Evolutionary conservation across 37 sponge, comb jelly and placozoan species (phyloP).

Genomic region (Oscarella lobularis): DNA sequence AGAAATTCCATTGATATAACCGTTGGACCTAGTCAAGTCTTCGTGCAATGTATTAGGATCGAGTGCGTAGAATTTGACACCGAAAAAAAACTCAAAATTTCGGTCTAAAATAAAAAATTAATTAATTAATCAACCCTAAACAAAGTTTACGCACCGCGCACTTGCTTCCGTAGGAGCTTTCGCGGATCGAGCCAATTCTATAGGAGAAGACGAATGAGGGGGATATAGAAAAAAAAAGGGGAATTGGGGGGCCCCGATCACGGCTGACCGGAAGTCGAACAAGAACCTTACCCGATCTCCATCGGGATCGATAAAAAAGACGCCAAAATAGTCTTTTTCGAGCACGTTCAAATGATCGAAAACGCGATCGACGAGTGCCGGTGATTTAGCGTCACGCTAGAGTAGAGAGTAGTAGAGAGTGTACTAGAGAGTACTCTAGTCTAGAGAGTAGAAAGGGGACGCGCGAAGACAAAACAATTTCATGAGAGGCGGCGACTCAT

Average conservation of each 20-base stretch:
- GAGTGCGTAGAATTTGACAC: not conserved
- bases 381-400: slow-evolving; percentile 12
- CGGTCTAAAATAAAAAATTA: not conserved
- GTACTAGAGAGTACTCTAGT: too few relatives aligned
- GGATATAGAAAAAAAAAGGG: too few relatives aligned
- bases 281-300: not conserved
- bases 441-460: too few relatives aligned
- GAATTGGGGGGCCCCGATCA: too few relatives aligned
- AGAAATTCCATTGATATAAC: too few relatives aligned
- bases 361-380: slow-evolving; percentile 11
- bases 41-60: not conserved
- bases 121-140: not conserved
- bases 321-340: slow-evolving; percentile 13
- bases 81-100: not conserved
- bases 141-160: not conserved
- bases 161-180: not conserved
- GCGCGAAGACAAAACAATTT: too few relatives aligned
- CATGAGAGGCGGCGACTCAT: too few relatives aligned
- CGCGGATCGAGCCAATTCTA: not conserved
- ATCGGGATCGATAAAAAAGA: slow-evolving; percentile 12
- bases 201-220: too few relatives aligned
- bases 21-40: not conserved
- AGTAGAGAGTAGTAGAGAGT: too few relatives aligned
- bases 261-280: not conserved
- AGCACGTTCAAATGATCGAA: slow-evolving; percentile 10